Evolutionary conservation across 1,140 invertebrate genomes (phyloP).

Genomic region (Lanistes nyassanus): DNA sequence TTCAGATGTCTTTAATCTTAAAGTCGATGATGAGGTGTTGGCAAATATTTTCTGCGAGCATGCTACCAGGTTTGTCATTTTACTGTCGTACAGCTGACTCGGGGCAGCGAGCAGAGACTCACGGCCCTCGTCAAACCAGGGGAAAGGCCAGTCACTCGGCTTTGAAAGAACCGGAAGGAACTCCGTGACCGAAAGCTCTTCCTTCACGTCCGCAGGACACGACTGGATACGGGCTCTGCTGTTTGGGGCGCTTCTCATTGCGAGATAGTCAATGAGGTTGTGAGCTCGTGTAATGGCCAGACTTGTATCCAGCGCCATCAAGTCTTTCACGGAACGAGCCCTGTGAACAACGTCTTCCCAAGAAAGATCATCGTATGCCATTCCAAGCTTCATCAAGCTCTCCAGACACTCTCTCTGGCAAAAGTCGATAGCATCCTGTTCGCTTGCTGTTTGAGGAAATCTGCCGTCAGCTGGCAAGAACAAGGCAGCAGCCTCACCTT

Average conservation of each 20-base stretch:
- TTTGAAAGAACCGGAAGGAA: constrained; percentile 37
- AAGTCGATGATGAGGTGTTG: background rate
- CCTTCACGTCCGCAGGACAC: background rate
- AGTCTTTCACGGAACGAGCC: constrained; percentile 5
- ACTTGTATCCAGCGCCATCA: background rate
- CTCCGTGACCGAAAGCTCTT: constrained; percentile 17
- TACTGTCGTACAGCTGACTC: background rate
- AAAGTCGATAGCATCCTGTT: background rate
- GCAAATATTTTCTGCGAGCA: background rate
- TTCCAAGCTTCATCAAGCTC: constrained; percentile 25
- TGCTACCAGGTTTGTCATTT: constrained; percentile 2
- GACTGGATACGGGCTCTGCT: background rate
- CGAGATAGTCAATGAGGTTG: constrained; percentile 26
- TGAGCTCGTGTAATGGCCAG: constrained; percentile 13
- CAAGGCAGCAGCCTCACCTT: constrained; percentile 3
- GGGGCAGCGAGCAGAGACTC: background rate
- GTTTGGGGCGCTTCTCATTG: background rate
- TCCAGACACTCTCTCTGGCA: background rate
- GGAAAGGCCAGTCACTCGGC: background rate
- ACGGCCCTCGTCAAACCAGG: background rate
- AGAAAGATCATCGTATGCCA: constrained; percentile 26
- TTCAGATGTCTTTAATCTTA: background rate
- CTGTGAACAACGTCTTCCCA: constrained; percentile 25
- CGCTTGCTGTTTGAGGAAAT: constrained; percentile 8
- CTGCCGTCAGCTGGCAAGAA: constrained; percentile 11